A percentile compares a stretch with the other conserved stretches of the same genome.
Conservation (phyloP, 2,888 invertebrate genomes). For the Listrodromus nycthemerus region DNA sequence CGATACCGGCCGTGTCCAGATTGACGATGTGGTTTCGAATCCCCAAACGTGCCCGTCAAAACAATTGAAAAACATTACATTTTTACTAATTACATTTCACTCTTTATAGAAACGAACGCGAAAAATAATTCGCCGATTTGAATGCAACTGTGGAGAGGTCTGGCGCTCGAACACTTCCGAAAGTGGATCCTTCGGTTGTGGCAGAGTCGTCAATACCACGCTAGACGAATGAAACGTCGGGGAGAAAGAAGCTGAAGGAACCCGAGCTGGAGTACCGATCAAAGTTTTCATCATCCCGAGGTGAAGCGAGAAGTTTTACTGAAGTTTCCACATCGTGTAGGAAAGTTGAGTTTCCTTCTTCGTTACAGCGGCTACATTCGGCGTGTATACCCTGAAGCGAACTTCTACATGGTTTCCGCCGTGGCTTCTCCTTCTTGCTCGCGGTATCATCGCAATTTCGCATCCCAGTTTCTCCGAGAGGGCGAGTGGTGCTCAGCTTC, state of each 20-base stretch:
- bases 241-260: neutral
- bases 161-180: neutral
- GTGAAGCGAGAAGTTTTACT: conserved; percentile 21
- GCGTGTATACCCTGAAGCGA: neutral
- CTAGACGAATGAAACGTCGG: conserved; percentile 21
- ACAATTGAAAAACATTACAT: too few relatives aligned
- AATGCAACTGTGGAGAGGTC: neutral
- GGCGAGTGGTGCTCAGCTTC: too few relatives aligned
- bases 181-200: conserved; percentile 1
- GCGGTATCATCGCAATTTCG: neutral
- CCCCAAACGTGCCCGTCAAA: too few relatives aligned
- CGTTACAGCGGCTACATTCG: conserved; percentile 27
- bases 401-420: neutral
- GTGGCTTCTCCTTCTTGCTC: neutral
- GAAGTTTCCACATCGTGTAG: conserved; percentile 20
- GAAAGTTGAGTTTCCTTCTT: conserved; percentile 33
- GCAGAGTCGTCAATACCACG: neutral
- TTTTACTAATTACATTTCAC: too few relatives aligned
- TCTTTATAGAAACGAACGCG: neutral
- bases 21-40: too few relatives aligned
- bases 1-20: too few relatives aligned
- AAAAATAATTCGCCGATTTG: neutral
- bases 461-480: neutral
- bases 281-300: conserved; percentile 15
- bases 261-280: conserved; percentile 7